These are phyloP conservation scores for Odontocolon sp. DNA, from an alignment of 2,888 invertebrate species.

Conservation along the genomic window DNA sequence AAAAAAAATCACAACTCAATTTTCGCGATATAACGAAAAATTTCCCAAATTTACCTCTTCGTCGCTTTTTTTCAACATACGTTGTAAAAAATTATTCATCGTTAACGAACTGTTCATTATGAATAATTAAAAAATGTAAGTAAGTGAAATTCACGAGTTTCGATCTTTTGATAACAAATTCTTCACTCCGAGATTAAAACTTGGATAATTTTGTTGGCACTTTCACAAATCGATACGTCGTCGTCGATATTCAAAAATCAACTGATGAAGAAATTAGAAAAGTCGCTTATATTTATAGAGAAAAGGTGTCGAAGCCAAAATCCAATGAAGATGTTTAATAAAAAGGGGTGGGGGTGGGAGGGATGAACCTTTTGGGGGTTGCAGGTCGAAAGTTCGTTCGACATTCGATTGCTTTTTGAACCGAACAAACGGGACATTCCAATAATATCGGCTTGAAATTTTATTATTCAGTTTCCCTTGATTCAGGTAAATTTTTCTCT, in stretches of 20 bases:
- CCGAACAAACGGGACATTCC: no score
- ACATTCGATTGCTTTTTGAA: not conserved
- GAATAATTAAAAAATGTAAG: not conserved
- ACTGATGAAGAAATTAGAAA: slow-evolving; percentile 34
- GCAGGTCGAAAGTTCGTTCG: slow-evolving; percentile 1
- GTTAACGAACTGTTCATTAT: slow-evolving; percentile 44
- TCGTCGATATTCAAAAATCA: slow-evolving; percentile 36
- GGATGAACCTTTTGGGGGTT: slow-evolving; percentile 15
- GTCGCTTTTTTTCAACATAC: slow-evolving; percentile 58
- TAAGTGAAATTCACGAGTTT: no score
- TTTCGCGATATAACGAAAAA: not conserved
- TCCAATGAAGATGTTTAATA: slow-evolving; percentile 24
- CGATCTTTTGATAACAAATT: not conserved
- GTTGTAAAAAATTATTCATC: slow-evolving; percentile 64
- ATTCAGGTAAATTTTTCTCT: no score
- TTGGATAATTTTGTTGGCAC: not conserved
- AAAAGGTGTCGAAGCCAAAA: not conserved
- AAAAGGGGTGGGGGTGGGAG: slow-evolving; percentile 1
- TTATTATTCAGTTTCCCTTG: no score
- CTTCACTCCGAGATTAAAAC: not conserved
- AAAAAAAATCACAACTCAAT: not conserved
- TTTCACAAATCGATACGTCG: not conserved
- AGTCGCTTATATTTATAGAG: slow-evolving; percentile 4
- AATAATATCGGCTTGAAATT: no score
- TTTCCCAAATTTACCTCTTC: slow-evolving; percentile 59